phyloP scores from a whole-genome alignment of 2,113 vertebrate species.

The Herpetotheres cachinnans region DNA sequence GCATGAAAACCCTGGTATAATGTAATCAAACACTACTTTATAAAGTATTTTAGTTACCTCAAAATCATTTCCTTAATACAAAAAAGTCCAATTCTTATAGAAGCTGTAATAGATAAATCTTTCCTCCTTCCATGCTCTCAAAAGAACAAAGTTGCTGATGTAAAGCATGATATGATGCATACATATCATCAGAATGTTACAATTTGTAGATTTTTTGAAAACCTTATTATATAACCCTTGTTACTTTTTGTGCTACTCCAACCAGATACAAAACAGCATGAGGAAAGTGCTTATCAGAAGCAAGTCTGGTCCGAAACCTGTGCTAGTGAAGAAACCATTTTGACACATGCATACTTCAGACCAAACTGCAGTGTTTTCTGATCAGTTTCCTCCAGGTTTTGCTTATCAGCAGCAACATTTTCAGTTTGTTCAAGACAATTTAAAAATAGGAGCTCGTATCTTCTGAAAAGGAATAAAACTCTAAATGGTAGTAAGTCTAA shows the following conservation, averaged over 20 bases:
- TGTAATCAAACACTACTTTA: neutral
- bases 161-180: neutral
- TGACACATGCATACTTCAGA: neutral
- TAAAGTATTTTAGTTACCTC: neutral
- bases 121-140: neutral
- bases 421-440: neutral
- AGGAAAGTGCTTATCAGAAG: neutral
- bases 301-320: rapidly evolving
- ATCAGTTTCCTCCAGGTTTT: neutral
- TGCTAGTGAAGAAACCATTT: neutral
- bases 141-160: neutral
- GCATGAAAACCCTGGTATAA: neutral
- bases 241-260: neutral
- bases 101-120: neutral
- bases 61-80: neutral
- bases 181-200: neutral
- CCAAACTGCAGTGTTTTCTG: neutral
- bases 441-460: neutral
- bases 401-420: neutral
- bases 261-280: neutral
- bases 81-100: neutral
- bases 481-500: neutral
- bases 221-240: neutral
- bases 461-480: neutral
- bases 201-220: neutral